A percentile compares a stretch with the other conserved stretches of the same genome.
Conservation (phyloP, 2,888 invertebrate genomes). For the Gastrophysa polygoni region DNA sequence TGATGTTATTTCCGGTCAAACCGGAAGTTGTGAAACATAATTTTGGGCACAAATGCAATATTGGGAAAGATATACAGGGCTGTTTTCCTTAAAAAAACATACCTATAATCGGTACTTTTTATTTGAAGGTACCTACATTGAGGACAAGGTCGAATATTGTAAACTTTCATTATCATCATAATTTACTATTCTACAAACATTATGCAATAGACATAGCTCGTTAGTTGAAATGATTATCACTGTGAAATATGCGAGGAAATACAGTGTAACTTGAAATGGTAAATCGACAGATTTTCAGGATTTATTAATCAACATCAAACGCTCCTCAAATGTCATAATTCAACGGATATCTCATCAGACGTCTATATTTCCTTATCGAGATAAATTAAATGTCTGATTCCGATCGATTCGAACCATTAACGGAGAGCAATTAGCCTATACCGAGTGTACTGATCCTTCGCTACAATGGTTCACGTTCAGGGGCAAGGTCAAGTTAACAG, state of each 20-base stretch:
- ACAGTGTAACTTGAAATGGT: too few relatives aligned
- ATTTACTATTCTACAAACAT: neutral
- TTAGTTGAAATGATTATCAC: neutral
- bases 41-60: too few relatives aligned
- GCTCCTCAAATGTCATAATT: slow-evolving; percentile 1
- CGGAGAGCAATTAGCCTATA: slow-evolving; percentile 3
- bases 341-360: slow-evolving; percentile 1
- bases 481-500: slow-evolving; percentile 11
- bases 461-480: slow-evolving; percentile 14
- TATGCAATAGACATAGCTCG: neutral
- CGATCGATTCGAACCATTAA: slow-evolving; percentile 9
- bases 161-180: neutral
- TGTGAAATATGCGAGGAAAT: too few relatives aligned
- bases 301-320: neutral
- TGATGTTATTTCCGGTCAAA: too few relatives aligned
- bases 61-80: too few relatives aligned
- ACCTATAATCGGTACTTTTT: too few relatives aligned
- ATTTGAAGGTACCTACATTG: too few relatives aligned
- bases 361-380: slow-evolving; percentile 10
- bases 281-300: neutral
- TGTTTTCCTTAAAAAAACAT: too few relatives aligned
- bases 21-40: too few relatives aligned
- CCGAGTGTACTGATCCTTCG: slow-evolving; percentile 2
- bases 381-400: slow-evolving; percentile 7
- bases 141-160: neutral